Conservation (phyloP, 2,113 vertebrate species). For the Hippocampus mohnikei region DNA sequence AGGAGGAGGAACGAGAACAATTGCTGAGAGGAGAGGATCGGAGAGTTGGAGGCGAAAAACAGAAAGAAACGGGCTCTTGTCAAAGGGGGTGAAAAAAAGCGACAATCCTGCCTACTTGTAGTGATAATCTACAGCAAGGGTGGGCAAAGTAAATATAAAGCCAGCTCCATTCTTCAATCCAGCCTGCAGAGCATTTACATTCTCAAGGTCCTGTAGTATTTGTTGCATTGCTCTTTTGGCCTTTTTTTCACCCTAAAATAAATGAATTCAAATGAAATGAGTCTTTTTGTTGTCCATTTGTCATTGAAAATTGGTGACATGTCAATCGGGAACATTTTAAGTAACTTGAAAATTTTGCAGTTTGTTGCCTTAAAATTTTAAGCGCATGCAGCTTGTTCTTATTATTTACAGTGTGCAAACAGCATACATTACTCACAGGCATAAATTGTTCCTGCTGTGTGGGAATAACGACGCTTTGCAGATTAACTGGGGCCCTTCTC, state of each 20-base stretch:
- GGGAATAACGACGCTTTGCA: no score
- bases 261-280: no score
- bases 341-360: no score
- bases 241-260: no score
- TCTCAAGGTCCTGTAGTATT: neutral
- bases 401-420: no score
- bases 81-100: neutral
- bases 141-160: conserved; percentile 22
- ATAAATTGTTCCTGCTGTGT: no score
- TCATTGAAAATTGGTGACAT: neutral
- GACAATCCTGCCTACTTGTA: neutral
- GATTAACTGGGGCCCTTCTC: no score
- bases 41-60: conserved; percentile 42
- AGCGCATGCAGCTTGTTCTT: no score
- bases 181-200: neutral
- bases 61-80: neutral
- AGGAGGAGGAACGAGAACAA: conserved; percentile 45
- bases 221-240: no score
- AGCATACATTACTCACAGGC: no score
- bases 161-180: neutral
- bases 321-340: no score
- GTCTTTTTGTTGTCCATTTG: neutral
- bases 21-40: conserved; percentile 57
- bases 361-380: no score
- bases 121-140: neutral